Base-by-base conservation (phyloP, 23 tunicate species). In the Corella eumyota region DNA sequence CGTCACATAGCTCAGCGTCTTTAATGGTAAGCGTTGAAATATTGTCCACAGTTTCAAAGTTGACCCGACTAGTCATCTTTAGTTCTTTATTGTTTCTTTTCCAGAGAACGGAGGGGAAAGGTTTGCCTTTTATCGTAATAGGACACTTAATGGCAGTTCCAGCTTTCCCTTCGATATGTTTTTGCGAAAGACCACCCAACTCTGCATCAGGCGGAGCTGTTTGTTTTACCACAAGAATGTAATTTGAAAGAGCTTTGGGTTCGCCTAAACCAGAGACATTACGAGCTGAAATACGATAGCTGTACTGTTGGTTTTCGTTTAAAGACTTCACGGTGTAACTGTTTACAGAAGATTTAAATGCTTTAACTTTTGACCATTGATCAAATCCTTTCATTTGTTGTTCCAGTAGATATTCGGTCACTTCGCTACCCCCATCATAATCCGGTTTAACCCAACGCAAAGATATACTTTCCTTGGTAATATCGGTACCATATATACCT, bases 391-490 rank as follows among this genome's bases (percentile, higher is more conserved):
- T 74, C 50, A 75, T 38, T 46, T 80, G 72, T 20, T 74, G 64
- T 52, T 71, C 78, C 1, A 91, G 50, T 27, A 60, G 54, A 33
- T 74, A 91, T 32, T 72, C 79, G 27, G 65, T 15, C 25, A 91
- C 67, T 50, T 91, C 92, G 34, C 79, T 62, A 38, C 98, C 98
- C 4, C 98, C 98, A 50, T 81, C 68, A 50, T 65, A 91, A 35
- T 76, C 80, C 3, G 98, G 98, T 44, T 81, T 91, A 20, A 55
- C 37, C 98, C 98, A 91, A 31, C 58, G 70, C 74, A 91, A 70
- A 17, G 74, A 47, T 17, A 91, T 85, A 32, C 84, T 80, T 1
- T 70, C 67, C 13, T 75, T 65, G 0, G 92, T 80, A 45, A 91
- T 76, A 23, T 75, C 85, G 25, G 34, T 70, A 58, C 85, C 68